Conservation (phyloP, 2,797 vertebrate species). For the Lepus oiostolus region DNA sequence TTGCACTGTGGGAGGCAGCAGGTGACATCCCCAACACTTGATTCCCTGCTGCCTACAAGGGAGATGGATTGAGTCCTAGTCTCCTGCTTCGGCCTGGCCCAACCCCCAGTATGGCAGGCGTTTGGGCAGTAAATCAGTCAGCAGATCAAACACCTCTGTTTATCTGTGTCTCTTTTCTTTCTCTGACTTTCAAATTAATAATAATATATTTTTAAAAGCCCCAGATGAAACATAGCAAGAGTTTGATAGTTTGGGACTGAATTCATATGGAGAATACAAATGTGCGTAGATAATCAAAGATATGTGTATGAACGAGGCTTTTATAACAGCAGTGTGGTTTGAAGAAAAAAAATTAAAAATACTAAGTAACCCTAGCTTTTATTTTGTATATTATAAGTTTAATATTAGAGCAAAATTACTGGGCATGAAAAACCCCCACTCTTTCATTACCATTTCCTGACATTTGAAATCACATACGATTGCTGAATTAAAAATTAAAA, state of each 20-base stretch:
- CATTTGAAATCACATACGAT: constrained; percentile 82
- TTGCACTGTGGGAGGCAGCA: too few species aligned
- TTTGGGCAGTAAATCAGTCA: too few species aligned
- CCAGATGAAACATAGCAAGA: constrained; percentile 16
- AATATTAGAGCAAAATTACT: constrained; percentile 81
- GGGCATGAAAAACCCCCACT: constrained; percentile 69
- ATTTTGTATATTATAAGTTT: constrained; percentile 79
- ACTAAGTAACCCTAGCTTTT: constrained; percentile 79
- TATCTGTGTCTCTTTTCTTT: too few species aligned
- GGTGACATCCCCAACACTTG: too few species aligned
- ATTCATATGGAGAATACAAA: constrained; percentile 28
- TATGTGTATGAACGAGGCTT: background rate
- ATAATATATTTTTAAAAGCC: background rate
- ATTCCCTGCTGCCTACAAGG: too few species aligned
- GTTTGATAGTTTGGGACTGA: constrained; percentile 34
- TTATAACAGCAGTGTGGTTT: constrained; percentile 66
- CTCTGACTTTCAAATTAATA: too few species aligned
- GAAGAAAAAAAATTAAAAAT: constrained; percentile 74
- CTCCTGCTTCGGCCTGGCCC: too few species aligned
- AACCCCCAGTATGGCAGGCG: too few species aligned
- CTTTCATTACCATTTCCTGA: constrained; percentile 84
- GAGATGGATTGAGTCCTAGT: too few species aligned
- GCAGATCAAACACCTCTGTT: too few species aligned
- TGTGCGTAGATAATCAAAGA: background rate
- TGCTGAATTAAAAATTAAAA: constrained; percentile 46